Evolutionary conservation across 2,797 vertebrate species (phyloP).

Genomic region (Serranus cabrilla): DNA sequence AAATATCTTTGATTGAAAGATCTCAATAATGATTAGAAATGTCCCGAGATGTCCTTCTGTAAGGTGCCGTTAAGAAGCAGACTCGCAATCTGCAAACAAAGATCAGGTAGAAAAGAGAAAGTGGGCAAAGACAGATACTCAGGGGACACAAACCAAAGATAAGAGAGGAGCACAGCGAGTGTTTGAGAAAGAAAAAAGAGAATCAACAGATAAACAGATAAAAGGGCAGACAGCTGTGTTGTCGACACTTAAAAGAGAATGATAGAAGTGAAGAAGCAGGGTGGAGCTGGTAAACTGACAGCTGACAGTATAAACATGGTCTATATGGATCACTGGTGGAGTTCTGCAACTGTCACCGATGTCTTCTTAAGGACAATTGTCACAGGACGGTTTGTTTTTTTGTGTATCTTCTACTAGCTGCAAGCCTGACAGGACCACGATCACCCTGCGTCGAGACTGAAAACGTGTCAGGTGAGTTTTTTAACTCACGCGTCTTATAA

Average conservation of each 20-base stretch:
- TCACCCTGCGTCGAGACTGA: no score
- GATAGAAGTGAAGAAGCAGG: conserved; percentile 52
- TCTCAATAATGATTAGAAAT: conserved; percentile 8
- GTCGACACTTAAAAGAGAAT: conserved; percentile 53
- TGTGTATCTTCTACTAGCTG: neutral
- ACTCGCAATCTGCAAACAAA: conserved; percentile 55
- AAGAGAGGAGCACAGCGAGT: conserved; percentile 41
- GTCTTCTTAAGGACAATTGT: conserved; percentile 15
- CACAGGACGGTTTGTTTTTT: conserved; percentile 10
- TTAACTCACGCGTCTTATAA: no score
- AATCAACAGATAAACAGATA: conserved; percentile 68
- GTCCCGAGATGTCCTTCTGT: conserved; percentile 16
- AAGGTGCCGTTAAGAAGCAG: conserved; percentile 9
- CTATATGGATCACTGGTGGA: conserved; percentile 36
- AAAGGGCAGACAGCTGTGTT: conserved; percentile 56
- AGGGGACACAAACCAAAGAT: conserved; percentile 60
- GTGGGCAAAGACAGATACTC: conserved; percentile 54
- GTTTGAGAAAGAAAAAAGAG: conserved; percentile 48
- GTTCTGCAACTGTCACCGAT: conserved; percentile 38
- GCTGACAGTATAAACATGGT: conserved; percentile 54
- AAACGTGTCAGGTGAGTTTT: no score
- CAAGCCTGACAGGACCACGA: neutral
- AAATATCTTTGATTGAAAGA: conserved; percentile 5
- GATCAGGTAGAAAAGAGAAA: conserved; percentile 40
- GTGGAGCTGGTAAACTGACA: conserved; percentile 54